These are phyloP conservation scores for Pristionchus exspectatus DNA, from an alignment of 2,888 invertebrate species.

Conservation along the genomic window DNA sequence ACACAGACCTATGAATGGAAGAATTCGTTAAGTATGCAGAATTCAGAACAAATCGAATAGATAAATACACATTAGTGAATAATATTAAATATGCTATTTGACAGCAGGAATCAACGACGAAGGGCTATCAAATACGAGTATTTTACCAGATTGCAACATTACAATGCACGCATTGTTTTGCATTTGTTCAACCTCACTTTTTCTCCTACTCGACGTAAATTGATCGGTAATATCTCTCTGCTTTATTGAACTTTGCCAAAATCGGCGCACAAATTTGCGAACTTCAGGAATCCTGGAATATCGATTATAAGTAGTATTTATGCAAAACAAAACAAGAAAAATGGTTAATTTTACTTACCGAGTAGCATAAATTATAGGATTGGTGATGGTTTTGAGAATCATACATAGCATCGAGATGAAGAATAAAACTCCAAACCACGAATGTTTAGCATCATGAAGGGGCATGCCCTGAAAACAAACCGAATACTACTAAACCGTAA, in stretches of 20 bases:
- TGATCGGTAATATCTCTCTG: background rate
- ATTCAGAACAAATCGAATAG: too few species aligned
- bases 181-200: background rate
- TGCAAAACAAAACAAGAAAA: background rate
- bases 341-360: constrained; percentile 57
- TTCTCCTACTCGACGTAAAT: background rate
- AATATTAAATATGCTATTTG: too few species aligned
- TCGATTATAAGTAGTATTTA: background rate
- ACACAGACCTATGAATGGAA: too few species aligned
- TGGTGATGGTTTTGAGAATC: constrained; percentile 84
- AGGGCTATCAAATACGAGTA: background rate
- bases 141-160: background rate
- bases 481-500: too few species aligned
- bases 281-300: constrained; percentile 28
- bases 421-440: constrained; percentile 58
- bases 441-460: constrained; percentile 51
- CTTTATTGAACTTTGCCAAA: background rate
- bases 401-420: constrained; percentile 82
- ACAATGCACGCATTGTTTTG: background rate
- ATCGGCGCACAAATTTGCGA: background rate
- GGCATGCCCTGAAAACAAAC: constrained; percentile 62
- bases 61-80: too few species aligned
- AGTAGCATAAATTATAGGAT: constrained; percentile 85
- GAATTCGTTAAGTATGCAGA: too few species aligned
- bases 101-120: constrained; percentile 3